These are phyloP conservation scores for Balaeniceps rex DNA, from an alignment of 2,113 vertebrate species.

Conservation along the genomic window DNA sequence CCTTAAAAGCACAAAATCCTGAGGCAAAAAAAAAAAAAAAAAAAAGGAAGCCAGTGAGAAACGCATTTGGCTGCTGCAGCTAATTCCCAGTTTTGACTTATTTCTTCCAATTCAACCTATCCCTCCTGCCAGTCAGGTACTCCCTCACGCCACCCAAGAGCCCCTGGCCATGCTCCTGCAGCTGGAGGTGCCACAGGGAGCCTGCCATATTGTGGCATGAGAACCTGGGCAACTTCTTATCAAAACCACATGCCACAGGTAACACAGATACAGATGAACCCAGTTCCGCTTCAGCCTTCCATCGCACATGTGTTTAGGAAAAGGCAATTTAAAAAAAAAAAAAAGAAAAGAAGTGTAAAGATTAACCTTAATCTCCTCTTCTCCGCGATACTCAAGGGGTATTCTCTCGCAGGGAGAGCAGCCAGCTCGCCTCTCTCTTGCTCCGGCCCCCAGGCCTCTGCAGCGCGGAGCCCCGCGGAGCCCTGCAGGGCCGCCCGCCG, in stretches of 20 bases:
- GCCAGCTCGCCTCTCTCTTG: not conserved
- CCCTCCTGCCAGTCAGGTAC: not conserved
- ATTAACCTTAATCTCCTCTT: conserved; percentile 81
- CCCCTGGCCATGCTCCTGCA: rapidly evolving
- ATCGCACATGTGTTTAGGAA: not conserved
- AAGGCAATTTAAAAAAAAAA: not conserved
- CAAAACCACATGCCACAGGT: not conserved
- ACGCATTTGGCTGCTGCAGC: not conserved
- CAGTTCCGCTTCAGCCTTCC: not conserved
- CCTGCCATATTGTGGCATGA: rapidly evolving
- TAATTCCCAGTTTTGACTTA: not conserved
- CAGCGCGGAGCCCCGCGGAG: not conserved
- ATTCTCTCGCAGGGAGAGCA: conserved; percentile 68
- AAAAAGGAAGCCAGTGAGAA: not conserved
- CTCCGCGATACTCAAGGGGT: conserved; percentile 69
- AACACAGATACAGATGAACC: not conserved
- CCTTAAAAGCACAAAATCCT: not conserved
- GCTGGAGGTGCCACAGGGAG: not conserved
- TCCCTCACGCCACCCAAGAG: not conserved
- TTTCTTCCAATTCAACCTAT: not conserved
- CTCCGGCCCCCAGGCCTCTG: not conserved
- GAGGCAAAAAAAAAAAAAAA: too few relatives aligned
- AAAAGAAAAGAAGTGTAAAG: not conserved
- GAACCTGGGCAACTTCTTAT: not conserved
- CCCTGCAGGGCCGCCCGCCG: not conserved